Base-by-base conservation (phyloP, 2,888 invertebrate genomes). In the Melitaea athalia region DNA sequence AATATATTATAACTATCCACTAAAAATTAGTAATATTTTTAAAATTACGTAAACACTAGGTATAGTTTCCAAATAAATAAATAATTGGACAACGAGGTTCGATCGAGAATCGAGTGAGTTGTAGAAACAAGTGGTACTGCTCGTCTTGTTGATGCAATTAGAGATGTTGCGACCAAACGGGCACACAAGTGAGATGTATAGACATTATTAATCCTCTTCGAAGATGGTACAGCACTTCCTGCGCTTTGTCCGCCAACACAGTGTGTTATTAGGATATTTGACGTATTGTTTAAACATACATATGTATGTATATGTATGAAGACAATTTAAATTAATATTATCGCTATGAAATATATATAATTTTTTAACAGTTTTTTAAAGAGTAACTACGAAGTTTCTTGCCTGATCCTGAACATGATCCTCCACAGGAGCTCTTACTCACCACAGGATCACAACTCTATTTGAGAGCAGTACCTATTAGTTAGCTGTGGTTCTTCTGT, bases 181-280 rank as follows among this genome's bases (percentile, higher is more conserved):
- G 15, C 47, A 43, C 57, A 61, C 69, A 71, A 72, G 67, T 71
- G 72, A 73, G 69, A 69, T 71, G 72, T 71, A 71, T 69, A 71
- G 69, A 60, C 69, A 68, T 71, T 71, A 71, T 73, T 71, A 73
- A 71, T 69, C 67, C 65, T 50, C 65, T 15, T 42, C 12, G 57
- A 60, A 63, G 71, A 68, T 57, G 59, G 64, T 24, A 45, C 66
- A 17, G 59, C 64, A 68, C 65, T 69, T 69, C 69, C 65, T 65
- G 65, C 55, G 15, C 55, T 52, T 33, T 64, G 62, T 69, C 60
- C 53, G 47, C 45, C 59, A 55, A 61, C 66, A 55, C 53, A 53
- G 61, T 61, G 17, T 33, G 15, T 38, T 65, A 31, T 47, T 47
- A 52, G 12, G 38, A 57, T 8, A 14, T 33, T 24, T 12, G 31